phyloP scores from a whole-genome alignment of 2,113 vertebrate species.

The Plecotus auritus region DNA sequence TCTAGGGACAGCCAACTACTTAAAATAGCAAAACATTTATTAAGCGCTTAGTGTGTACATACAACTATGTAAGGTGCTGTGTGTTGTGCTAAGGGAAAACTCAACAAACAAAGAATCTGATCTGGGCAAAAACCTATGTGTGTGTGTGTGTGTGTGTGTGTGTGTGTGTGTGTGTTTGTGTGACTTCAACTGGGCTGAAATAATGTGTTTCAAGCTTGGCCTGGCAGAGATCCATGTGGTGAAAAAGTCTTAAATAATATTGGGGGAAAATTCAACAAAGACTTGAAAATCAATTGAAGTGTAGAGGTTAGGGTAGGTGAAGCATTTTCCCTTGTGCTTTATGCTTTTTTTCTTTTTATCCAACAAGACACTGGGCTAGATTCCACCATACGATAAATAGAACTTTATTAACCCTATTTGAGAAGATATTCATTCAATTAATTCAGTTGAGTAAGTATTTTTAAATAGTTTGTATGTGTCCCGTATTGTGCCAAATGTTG shows the following conservation, averaged over 20 bases:
- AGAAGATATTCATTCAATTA: slow-evolving; percentile 5
- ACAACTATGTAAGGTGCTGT: neutral
- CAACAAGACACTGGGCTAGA: slow-evolving; percentile 8
- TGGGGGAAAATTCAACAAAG: slow-evolving; percentile 4
- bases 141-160: neutral
- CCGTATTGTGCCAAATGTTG: neutral
- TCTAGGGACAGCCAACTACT: neutral
- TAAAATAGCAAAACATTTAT: slow-evolving; percentile 11
- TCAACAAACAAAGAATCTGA: neutral
- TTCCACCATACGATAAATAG: slow-evolving; percentile 9
- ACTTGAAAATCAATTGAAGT: slow-evolving; percentile 46
- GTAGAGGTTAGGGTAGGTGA: slow-evolving; percentile 19
- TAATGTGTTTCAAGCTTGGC: slow-evolving; percentile 32
- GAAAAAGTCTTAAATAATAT: slow-evolving; percentile 42
- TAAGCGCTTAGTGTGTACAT: neutral
- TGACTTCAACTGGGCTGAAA: slow-evolving; percentile 25
- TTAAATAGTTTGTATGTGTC: slow-evolving; percentile 20
- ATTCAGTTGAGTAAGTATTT: slow-evolving; percentile 30
- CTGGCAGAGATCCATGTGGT: slow-evolving; percentile 26
- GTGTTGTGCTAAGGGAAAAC: neutral
- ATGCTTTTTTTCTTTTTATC: neutral
- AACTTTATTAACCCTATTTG: slow-evolving; percentile 7
- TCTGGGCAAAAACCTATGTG: neutral
- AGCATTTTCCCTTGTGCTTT: slow-evolving; percentile 1
- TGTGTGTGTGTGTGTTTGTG: neutral